phyloP scores from a whole-genome alignment of 2,113 vertebrate genomes.

The Cacatua alba region DNA sequence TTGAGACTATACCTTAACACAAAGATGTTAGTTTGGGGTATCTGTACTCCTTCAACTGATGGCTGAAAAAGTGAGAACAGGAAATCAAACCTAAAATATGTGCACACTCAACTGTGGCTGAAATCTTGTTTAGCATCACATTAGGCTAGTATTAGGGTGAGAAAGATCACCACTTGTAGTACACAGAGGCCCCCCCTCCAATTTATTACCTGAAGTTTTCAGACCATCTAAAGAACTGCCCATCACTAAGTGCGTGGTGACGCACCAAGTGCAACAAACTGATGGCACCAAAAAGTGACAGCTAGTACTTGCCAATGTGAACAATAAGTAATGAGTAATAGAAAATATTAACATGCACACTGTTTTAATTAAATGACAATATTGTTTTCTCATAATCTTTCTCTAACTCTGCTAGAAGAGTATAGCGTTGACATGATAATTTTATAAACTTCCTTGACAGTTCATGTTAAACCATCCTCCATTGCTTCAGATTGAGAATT shows the following conservation, averaged over 20 bases:
- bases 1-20: not conserved
- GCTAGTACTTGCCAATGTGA: conserved; percentile 43
- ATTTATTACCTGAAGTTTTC: not conserved
- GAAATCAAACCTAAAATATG: not conserved
- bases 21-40: not conserved
- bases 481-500: conserved; percentile 67
- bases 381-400: conserved; percentile 69
- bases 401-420: conserved; percentile 63
- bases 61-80: not conserved
- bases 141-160: not conserved
- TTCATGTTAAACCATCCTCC: conserved; percentile 65
- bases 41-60: not conserved
- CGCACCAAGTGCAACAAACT: not conserved
- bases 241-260: not conserved
- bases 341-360: conserved; percentile 61
- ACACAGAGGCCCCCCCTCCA: not conserved
- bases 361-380: conserved; percentile 73
- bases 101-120: not conserved
- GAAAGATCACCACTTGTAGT: not conserved
- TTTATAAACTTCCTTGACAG: conserved; percentile 74
- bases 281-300: conserved; percentile 14
- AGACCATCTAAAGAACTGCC: not conserved
- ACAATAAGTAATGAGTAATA: conserved; percentile 65
- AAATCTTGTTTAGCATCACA: not conserved
- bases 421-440: conserved; percentile 67